A percentile compares a stretch with the other conserved stretches of the same genome.
These are phyloP conservation scores for Aphelinus atriplicis DNA, from an alignment of 1,140 invertebrate genomes.

Conservation along the genomic window DNA sequence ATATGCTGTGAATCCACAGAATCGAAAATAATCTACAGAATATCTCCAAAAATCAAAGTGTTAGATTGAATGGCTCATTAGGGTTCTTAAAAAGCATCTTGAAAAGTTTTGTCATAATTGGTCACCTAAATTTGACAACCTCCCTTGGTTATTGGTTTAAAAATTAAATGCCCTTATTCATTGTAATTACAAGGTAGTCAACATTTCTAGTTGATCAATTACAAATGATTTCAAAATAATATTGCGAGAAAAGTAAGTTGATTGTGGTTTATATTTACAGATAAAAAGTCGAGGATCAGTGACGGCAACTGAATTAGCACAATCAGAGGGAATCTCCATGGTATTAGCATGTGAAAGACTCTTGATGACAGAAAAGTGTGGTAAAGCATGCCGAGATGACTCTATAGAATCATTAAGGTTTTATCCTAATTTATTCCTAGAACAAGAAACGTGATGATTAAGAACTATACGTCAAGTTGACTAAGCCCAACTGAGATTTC, in stretches of 20 bases:
- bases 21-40: too few relatives aligned
- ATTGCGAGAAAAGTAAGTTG: background rate
- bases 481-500: slow-evolving; percentile 21
- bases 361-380: slow-evolving; percentile 83
- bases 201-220: too few relatives aligned
- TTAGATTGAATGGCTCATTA: too few relatives aligned
- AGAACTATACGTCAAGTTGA: background rate
- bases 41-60: too few relatives aligned
- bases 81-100: too few relatives aligned
- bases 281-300: slow-evolving; percentile 78
- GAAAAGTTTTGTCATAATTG: too few relatives aligned
- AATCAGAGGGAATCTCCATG: slow-evolving; percentile 84
- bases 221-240: background rate
- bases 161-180: too few relatives aligned
- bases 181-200: too few relatives aligned
- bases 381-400: slow-evolving; percentile 91
- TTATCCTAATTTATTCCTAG: slow-evolving; percentile 88
- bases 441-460: slow-evolving; percentile 51
- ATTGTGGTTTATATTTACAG: slow-evolving; percentile 66
- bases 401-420: slow-evolving; percentile 92
- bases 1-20: too few relatives aligned
- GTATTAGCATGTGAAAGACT: slow-evolving; percentile 88
- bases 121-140: too few relatives aligned
- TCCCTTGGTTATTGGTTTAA: too few relatives aligned
- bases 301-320: slow-evolving; percentile 87